Evolutionary conservation across 1,140 invertebrate genomes (phyloP), one percentile per base, ranked within the genome.

Genomic region (Ruditapes philippinarum): DNA sequence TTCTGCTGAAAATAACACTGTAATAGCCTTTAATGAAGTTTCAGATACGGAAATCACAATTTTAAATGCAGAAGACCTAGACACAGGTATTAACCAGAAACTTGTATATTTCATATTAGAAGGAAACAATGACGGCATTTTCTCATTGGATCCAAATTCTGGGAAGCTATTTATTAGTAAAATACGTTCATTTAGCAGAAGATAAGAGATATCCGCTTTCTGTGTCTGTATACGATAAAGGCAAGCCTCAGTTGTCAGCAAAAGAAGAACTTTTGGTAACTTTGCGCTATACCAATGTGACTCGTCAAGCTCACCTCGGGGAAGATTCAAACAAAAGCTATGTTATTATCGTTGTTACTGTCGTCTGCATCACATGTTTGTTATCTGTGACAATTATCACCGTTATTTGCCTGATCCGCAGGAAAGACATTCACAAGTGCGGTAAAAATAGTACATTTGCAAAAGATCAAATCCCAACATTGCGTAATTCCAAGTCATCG

Each of bases 361-460:
- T 93, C 19, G 91, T 93, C 36, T 92, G 91, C 57, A 86, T 92
- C 54, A 93, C 93, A 28, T 88, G 90, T 22, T 78, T 93, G 38
- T 76, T 92, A 31, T 92, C 92, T 25, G 89, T 90, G n/a, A 91
- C 89, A 73, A 92, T 93, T 40, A 90, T 93, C 11, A 89, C 92
- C 0, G 80, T 92, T 38, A 93, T 93, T 65, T 91, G 92, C n/a
- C 83, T 92, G 33, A 92, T 93, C 70, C 83, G 90, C 9, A 40
- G 92, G 7, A 83, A 91, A 65, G 92, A 93, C 88, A 73, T 88
- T 70, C 76, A 80, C 33, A 82, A 82, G 49, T 89, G 87, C 65
- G 36, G 40, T 11, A 79, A 36, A 17, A 42, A 40, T 57, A 22
- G 57, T 14, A 49, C 49, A 0, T 51, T n/a, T 25, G 17, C 28